Evolutionary conservation across 2,888 invertebrate genomes (phyloP).

Genomic region (Cantharis lateralis): DNA sequence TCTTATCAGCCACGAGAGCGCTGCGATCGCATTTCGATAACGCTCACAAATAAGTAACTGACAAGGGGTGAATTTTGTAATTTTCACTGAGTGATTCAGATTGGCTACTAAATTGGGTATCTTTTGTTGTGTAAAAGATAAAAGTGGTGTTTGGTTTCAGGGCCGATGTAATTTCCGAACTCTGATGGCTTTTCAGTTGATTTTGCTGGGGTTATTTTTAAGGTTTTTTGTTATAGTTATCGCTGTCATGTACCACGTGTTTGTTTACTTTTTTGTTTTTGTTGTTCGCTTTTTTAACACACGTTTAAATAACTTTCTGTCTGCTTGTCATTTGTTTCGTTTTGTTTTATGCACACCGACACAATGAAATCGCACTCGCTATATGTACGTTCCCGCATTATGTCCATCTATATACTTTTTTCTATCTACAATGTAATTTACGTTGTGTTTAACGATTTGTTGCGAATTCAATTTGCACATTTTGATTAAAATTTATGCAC

Average conservation of each 20-base stretch:
- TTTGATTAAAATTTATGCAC: background rate
- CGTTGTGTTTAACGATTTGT: background rate
- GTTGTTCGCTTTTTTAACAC: conserved; percentile 37
- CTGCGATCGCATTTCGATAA: conserved; percentile 46
- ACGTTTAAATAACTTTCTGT: conserved; percentile 45
- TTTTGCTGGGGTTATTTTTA: conserved; percentile 45
- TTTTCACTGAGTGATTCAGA: conserved; percentile 45
- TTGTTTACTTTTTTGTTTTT: conserved; percentile 39
- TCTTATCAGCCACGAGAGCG: conserved; percentile 37
- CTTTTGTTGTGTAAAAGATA: conserved; percentile 40
- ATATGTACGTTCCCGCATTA: background rate
- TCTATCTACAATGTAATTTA: conserved; percentile 1
- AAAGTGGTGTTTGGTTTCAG: conserved; percentile 45
- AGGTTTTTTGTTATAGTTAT: conserved; percentile 47
- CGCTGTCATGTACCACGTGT: conserved; percentile 52
- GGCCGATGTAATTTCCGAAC: conserved; percentile 49
- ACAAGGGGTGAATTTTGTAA: conserved; percentile 43
- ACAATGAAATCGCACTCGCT: conserved; percentile 18
- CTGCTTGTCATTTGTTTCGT: conserved; percentile 33
- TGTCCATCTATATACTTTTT: conserved; percentile 5
- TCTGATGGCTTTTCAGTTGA: conserved; percentile 43
- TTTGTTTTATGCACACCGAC: conserved; percentile 39
- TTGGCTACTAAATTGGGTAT: conserved; percentile 43
- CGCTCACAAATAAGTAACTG: conserved; percentile 44
- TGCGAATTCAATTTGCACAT: background rate